Evolutionary conservation across 2,113 vertebrate species (phyloP).

Genomic region (Herpetotheres cachinnans): DNA sequence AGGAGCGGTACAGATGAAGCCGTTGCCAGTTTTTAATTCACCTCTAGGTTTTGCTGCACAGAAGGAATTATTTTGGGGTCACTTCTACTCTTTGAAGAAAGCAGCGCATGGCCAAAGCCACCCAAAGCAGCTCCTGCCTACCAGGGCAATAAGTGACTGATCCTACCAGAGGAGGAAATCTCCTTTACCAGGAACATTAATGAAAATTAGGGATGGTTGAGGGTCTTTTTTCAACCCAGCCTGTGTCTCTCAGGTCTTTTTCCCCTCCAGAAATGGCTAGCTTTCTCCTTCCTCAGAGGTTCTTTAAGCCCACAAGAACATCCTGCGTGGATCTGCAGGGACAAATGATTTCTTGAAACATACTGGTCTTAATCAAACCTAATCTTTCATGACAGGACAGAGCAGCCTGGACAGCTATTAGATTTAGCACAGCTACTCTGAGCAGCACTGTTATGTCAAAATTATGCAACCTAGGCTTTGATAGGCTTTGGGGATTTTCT

Average conservation of each 20-base stretch:
- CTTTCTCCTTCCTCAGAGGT: neutral
- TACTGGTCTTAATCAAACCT: conserved; percentile 33
- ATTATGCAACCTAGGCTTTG: conserved; percentile 27
- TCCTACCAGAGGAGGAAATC: neutral
- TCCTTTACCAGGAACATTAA: neutral
- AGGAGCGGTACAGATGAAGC: neutral
- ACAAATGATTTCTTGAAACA: conserved; percentile 6
- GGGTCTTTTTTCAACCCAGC: neutral
- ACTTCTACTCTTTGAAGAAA: neutral
- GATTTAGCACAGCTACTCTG: conserved; percentile 21
- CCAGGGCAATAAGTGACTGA: neutral
- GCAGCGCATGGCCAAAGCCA: neutral
- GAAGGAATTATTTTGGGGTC: neutral
- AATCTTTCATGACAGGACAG: conserved; percentile 32
- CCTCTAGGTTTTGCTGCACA: neutral
- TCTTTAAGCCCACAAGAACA: conserved; percentile 12
- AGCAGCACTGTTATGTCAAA: conserved; percentile 32
- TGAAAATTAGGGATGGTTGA: neutral
- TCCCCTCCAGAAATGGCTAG: neutral
- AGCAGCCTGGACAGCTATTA: neutral
- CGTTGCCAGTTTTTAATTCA: neutral
- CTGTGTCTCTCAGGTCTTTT: neutral
- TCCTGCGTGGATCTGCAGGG: neutral
- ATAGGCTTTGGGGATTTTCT: conserved; percentile 57
- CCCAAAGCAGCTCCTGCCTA: neutral